Base-by-base conservation (phyloP, 1,140 invertebrate species). In the Onthophagus taurus region DNA sequence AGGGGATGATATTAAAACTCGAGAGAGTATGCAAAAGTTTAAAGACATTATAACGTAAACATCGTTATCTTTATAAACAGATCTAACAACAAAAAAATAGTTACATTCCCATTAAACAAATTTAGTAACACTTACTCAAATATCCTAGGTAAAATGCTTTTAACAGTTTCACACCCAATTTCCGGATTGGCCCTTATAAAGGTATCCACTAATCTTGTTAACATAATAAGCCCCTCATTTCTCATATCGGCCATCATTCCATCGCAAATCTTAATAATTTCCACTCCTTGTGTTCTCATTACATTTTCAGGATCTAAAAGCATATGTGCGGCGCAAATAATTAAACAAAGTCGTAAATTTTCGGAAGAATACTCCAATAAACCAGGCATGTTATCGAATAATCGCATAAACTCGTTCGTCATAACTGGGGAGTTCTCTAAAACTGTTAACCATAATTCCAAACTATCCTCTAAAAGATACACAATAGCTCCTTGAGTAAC, bases 391-490 rank as follows among this genome's bases (percentile, higher is more conserved):
- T 89, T 87, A 45, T 74, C 70, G 52, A 84, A 82, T 9, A 95
- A 68, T 46, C 78, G 71, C 52, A 93, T 66, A 26, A 91, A 70
- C 37, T 76, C 72, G 11, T 71, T 68, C 0, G 70, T 75, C 23
- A 77, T 64, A 0, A 62, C 57, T 1, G 81, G 71, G 1, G 82
- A 74, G 57, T 87, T 84, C 59, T 91, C 81, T 38, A 97, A 66
- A 9, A 90, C 75, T 3, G 81, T 79, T 36, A 83, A 68, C 90
- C 92, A 96, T 38, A 97, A 72, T 53, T 89, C 83, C 21, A 97
- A 70, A 0, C 88, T 90, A 68, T 97, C 92, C 66, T 96, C 91
- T 49, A 93, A 66, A 30, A 95, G 72, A 67, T 95, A 95, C 26
- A 95, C 80, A 61, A 91, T 83, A 11, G 79, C 81, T 24, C 78